Base-by-base conservation (phyloP, 2,113 vertebrate species). In the Xiphophorus hellerii region DNA sequence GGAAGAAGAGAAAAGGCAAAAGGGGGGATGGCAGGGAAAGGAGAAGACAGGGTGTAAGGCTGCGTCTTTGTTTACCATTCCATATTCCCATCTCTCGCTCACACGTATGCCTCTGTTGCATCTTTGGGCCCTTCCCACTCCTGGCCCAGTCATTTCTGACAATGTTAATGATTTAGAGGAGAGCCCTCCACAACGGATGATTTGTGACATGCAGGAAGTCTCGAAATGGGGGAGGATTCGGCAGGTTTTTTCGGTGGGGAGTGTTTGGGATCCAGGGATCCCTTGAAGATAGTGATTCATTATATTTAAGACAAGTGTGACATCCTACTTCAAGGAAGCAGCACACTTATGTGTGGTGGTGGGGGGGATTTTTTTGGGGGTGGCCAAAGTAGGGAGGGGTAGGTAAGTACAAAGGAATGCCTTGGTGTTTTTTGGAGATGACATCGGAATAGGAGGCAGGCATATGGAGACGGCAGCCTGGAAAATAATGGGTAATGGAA, bases 251-350 rank as follows among this genome's bases (percentile, higher is more conserved):
- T 97, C 97, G 95, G 95, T 93, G 87, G 93, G 94, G 97, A 97
- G 94, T 96, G 96, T 96, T 95, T 96, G 95, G 96, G 96, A 97
- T 96, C 95, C 96, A 95, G 96, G 96, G 96, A 96, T 94, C 95
- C 97, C 96, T 96, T 97, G 97, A 98, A 98, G 96, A 97, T 96
- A 95, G 96, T 95, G 96, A 96, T 98, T 98, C 97, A 97, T 98
- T 98, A 98, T 97, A 98, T 97, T 97, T 96, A 97, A 97, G 97
- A 99, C 98, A 98, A 97, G 96, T 96, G 95, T 98, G 97, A 98
- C 98, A 99, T 96, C 95, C 97, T 95, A 96, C 97, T 98, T 99
- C 97, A 98, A 98, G 96, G 95, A 94, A 93, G 92, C 95, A 93
- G 94, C 95, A 94, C 95, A 96, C 95, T 96, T 97, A 96, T 95